phyloP scores from a whole-genome alignment of 2,113 vertebrate species.

The Pituophis catenifer region DNA sequence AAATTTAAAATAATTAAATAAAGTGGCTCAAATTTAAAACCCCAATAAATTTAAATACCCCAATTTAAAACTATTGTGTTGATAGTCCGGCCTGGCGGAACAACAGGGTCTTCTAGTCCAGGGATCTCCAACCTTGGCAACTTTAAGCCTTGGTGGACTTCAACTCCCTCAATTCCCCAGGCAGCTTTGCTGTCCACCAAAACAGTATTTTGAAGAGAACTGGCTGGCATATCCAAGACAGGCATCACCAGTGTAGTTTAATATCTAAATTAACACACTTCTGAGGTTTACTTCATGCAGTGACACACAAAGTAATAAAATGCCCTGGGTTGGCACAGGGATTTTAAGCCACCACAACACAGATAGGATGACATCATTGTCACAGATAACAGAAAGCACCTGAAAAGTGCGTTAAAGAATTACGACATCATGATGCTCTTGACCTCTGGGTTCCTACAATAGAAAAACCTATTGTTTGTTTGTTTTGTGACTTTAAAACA shows the following conservation, averaged over 20 bases:
- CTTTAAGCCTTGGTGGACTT: no score
- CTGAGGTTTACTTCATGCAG: background rate
- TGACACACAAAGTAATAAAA: background rate
- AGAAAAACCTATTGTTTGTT: background rate
- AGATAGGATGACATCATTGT: background rate
- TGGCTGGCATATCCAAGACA: background rate
- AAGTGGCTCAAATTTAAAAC: no score
- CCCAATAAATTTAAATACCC: no score
- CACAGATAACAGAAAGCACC: background rate
- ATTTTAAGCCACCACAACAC: background rate
- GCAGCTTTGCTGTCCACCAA: no score
- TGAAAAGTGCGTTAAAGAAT: background rate
- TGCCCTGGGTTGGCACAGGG: background rate
- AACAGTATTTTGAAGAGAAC: background rate
- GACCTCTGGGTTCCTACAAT: background rate
- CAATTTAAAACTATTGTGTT: no score
- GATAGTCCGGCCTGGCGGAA: no score
- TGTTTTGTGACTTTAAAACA: background rate
- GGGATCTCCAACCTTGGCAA: no score
- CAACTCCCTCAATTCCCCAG: no score
- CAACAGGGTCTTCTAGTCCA: background rate
- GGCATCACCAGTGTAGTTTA: background rate
- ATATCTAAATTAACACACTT: background rate
- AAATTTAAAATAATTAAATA: no score
- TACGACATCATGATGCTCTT: background rate